A percentile compares a stretch with the other conserved stretches of the same genome.
Conservation (phyloP, 2,797 vertebrate genomes). For the Gobionotothen gibberifrons region DNA sequence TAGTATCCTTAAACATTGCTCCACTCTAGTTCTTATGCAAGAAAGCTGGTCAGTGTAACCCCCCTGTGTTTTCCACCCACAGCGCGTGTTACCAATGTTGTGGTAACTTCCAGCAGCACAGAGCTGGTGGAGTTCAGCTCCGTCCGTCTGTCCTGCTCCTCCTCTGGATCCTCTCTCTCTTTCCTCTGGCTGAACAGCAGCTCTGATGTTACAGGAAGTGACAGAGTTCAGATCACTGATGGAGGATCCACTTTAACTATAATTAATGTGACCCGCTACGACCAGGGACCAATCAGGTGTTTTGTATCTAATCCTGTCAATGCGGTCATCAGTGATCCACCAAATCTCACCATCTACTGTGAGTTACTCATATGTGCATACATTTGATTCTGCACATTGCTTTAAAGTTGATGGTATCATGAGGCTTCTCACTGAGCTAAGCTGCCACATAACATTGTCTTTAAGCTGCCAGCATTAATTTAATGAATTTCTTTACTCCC, state of each 20-base stretch:
- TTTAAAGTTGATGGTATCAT: no score
- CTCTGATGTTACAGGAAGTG: slow-evolving; percentile 56
- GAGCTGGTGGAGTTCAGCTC: slow-evolving; percentile 74
- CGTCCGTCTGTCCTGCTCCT: slow-evolving; percentile 66
- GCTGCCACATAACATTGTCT: no score
- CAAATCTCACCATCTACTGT: slow-evolving; percentile 74
- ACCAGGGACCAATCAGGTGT: slow-evolving; percentile 77
- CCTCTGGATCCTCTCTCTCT: slow-evolving; percentile 66
- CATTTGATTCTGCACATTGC: no score
- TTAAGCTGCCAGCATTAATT: no score
- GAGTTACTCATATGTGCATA: slow-evolving; percentile 49
- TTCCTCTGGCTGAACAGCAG: slow-evolving; percentile 76
- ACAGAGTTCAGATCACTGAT: slow-evolving; percentile 55
- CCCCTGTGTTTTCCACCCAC: not conserved
- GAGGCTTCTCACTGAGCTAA: no score
- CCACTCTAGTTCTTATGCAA: no score
- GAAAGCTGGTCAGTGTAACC: no score
- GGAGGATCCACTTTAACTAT: slow-evolving; percentile 70
- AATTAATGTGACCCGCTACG: slow-evolving; percentile 71
- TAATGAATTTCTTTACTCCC: no score
- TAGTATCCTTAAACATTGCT: no score
- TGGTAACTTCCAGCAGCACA: no score
- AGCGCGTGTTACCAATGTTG: slow-evolving; percentile 76
- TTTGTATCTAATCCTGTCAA: slow-evolving; percentile 73
- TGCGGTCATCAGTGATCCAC: slow-evolving; percentile 47